Base-by-base conservation (phyloP, 2,113 vertebrate species). In the Potamarius usumacintae region DNA sequence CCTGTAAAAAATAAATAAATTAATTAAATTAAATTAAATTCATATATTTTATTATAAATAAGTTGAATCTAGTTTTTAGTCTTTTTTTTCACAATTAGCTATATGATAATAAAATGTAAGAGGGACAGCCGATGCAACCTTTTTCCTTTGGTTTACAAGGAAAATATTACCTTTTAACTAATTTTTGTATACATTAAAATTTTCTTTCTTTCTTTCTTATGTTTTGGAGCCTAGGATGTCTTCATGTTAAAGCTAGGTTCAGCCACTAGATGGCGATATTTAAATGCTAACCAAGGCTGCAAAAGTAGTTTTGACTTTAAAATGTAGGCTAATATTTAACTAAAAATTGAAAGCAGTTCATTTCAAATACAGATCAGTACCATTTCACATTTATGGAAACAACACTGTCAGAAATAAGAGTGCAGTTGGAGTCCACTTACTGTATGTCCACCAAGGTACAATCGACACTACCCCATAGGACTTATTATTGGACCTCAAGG, bases 221-320 rank as follows among this genome's bases (percentile, higher is more conserved):
- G 14, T n/a, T 8, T 9, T 18, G 8, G 6, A 30, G 15, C 7
- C 52, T 17, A 30, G n/a, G 14, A 52, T 52, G 22, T 25, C 48
- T 17, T 27, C 2, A 50, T 80, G 78, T 80, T 79, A 57, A 27
- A 15, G 52, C n/a, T 30, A 58, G 5, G 27, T 30, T 82, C 20
- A 22, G 34, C 87, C 89, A 88, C 57, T 82, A 88, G 89, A 86
- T 85, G 87, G 76, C 81, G 78, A 20, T 65, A 9, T 86, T 34
- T 82, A 55, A 85, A 42, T 14, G 30, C 5, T 42, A 42, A 6
- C 8, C 25, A 55, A 77, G 4, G 57, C 5, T 62, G 79, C 27
- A 81, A 34, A 42, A 20, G 55, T 81, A 18, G 4, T 79, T 79
- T 34, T 81, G 27, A 30, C 12, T 62, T 81, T 81, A 20, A 20